A percentile compares a stretch with the other conserved stretches of the same genome.
Evolutionary conservation across 92 coral and sea anemone genomes (phyloP).

Genomic region (Porites rus): DNA sequence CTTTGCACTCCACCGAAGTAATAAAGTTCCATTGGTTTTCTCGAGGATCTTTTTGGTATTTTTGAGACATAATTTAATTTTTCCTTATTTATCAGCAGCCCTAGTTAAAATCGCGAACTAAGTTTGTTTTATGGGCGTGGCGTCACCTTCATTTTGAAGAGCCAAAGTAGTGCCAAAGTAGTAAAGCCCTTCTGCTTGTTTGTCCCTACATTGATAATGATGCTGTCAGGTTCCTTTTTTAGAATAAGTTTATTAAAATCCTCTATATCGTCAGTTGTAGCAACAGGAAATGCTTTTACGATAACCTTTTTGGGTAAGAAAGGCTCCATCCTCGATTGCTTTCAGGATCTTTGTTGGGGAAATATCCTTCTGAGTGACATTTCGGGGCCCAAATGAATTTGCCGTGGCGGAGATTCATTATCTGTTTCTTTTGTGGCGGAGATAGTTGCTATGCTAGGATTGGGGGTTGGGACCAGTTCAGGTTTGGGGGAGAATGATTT

Average conservation of each 20-base stretch:
- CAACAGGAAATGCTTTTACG: slow-evolving; percentile 19
- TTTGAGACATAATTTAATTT: slow-evolving; percentile 15
- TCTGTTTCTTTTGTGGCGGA: no score
- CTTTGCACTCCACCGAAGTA: no score
- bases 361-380: no score
- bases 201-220: slow-evolving; percentile 26
- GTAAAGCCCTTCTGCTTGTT: slow-evolving; percentile 15
- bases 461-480: no score
- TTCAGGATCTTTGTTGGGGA: not conserved
- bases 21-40: slow-evolving; percentile 58
- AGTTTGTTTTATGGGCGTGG: slow-evolving; percentile 36
- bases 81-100: slow-evolving; percentile 21
- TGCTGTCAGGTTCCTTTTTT: slow-evolving; percentile 9
- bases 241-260: slow-evolving; percentile 13
- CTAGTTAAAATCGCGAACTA: not conserved
- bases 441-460: no score
- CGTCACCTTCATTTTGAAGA: slow-evolving; percentile 41
- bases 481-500: no score
- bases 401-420: no score
- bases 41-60: slow-evolving; percentile 37
- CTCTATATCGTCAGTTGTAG: slow-evolving; percentile 27
- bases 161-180: slow-evolving; percentile 34
- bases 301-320: slow-evolving; percentile 22
- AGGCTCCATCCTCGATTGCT: slow-evolving; percentile 35
- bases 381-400: no score